These are phyloP conservation scores for Salminus brasiliensis DNA, from an alignment of 2,113 vertebrate species.

Conservation along the genomic window DNA sequence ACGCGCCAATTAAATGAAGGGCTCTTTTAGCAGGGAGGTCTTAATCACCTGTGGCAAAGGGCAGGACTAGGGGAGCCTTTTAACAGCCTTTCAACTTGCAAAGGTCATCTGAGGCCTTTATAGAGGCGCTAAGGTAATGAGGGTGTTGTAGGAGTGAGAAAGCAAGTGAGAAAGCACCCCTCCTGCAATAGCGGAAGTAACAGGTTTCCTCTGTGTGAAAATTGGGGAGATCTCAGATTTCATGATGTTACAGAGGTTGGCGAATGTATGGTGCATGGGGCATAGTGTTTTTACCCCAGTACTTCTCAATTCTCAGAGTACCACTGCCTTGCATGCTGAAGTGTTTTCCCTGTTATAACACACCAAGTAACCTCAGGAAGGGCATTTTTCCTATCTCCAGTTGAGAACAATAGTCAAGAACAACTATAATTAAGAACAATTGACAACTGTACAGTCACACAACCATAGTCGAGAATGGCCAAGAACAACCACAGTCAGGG, in stretches of 20 bases:
- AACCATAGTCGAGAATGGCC: too few species aligned
- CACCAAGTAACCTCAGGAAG: too few species aligned
- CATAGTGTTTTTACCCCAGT: too few species aligned
- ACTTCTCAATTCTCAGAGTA: too few species aligned
- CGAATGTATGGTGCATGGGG: too few species aligned
- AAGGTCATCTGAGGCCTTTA: conserved; percentile 48
- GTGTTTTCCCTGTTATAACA: too few species aligned
- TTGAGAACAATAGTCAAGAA: too few species aligned
- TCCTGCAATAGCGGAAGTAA: conserved; percentile 4
- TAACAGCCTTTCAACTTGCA: conserved; percentile 45
- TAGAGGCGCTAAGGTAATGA: conserved; percentile 43
- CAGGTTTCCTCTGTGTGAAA: not conserved
- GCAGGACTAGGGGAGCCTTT: conserved; percentile 37
- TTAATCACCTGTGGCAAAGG: conserved; percentile 56
- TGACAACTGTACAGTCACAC: too few species aligned
- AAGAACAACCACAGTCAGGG: too few species aligned
- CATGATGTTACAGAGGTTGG: not conserved
- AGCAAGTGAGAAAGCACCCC: not conserved
- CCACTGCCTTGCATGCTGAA: too few species aligned
- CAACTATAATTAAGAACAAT: too few species aligned
- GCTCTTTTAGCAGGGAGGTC: conserved; percentile 40
- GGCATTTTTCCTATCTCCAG: too few species aligned
- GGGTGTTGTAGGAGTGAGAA: not conserved
- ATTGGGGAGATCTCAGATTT: not conserved
- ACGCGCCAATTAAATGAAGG: conserved; percentile 48